A percentile compares a stretch with the other conserved stretches of the same genome.
phyloP scores from a whole-genome alignment of 2,113 vertebrate species.

The Mustela nigripes region DNA sequence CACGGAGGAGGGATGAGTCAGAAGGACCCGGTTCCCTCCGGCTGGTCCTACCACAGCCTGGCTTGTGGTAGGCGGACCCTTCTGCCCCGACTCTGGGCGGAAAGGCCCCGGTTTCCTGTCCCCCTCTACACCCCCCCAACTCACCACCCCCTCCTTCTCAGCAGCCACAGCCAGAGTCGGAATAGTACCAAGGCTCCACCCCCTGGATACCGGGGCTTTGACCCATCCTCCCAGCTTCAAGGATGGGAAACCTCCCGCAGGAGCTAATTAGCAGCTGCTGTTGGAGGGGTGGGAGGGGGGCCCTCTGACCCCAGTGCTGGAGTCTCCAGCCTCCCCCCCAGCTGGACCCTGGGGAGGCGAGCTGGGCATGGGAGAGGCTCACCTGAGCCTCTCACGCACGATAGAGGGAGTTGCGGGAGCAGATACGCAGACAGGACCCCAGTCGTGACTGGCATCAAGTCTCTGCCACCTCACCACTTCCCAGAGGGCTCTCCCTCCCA shows the following conservation, averaged over 20 bases:
- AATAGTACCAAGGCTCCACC: slow-evolving; percentile 55
- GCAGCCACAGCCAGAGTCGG: neutral
- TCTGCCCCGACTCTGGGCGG: slow-evolving; percentile 27
- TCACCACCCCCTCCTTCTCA: neutral
- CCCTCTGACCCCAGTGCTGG: neutral
- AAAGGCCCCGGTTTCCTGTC: slow-evolving; percentile 71
- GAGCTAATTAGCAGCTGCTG: neutral
- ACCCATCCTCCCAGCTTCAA: slow-evolving; percentile 22
- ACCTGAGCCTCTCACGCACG: neutral
- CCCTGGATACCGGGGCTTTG: neutral
- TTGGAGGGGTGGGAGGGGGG: neutral
- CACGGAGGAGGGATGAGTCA: slow-evolving; percentile 69
- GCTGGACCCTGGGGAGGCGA: neutral
- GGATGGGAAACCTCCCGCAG: slow-evolving; percentile 42
- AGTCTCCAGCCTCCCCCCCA: neutral
- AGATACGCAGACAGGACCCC: neutral
- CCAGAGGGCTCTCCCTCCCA: neutral
- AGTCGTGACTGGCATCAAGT: neutral
- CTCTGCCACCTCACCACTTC: neutral
- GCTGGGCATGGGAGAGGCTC: neutral
- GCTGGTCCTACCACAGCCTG: neutral
- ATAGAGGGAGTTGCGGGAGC: neutral
- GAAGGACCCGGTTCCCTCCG: slow-evolving; percentile 38
- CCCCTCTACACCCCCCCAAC: too few relatives aligned
- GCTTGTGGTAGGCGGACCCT: slow-evolving; percentile 46